Conservation (phyloP, 2,113 vertebrate species). For the Tetraodon nigroviridis region DNA sequence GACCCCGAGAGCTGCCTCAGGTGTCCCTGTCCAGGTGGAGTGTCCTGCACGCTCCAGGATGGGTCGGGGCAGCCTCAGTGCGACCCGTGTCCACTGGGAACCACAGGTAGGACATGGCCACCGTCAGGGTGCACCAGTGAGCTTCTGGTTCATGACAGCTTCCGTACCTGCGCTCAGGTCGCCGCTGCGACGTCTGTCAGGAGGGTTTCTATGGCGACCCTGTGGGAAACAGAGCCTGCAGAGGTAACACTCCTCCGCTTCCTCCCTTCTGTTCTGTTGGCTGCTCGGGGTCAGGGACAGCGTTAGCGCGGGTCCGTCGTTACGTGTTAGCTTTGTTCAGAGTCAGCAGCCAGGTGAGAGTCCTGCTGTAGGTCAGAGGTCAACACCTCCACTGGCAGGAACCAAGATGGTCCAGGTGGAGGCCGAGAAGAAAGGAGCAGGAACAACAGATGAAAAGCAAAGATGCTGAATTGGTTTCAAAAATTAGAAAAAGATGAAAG, state of each 20-base stretch:
- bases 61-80: constrained; percentile 71
- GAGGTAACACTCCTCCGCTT: constrained; percentile 29
- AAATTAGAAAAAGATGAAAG: background rate
- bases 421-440: no score
- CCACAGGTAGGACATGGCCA: constrained; percentile 71
- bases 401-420: no score
- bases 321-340: no score
- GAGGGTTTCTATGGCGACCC: constrained; percentile 86
- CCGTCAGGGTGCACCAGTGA: no score
- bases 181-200: constrained; percentile 79
- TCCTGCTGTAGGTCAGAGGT: no score
- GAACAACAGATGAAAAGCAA: no score
- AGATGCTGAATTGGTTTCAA: background rate
- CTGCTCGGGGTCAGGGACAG: no score
- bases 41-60: constrained; percentile 71
- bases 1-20: constrained; percentile 61
- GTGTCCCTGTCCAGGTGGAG: constrained; percentile 78
- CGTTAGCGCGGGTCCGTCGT: no score
- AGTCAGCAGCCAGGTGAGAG: no score
- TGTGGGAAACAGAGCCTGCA: constrained; percentile 71
- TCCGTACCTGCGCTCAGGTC: constrained; percentile 64
- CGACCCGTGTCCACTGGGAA: constrained; percentile 76
- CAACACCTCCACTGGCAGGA: no score
- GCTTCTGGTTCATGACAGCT: no score
- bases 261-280: no score